Conservation (phyloP, 35 echinoderm and acorn worm species). For the Heliocidaris erythrogramma region DNA sequence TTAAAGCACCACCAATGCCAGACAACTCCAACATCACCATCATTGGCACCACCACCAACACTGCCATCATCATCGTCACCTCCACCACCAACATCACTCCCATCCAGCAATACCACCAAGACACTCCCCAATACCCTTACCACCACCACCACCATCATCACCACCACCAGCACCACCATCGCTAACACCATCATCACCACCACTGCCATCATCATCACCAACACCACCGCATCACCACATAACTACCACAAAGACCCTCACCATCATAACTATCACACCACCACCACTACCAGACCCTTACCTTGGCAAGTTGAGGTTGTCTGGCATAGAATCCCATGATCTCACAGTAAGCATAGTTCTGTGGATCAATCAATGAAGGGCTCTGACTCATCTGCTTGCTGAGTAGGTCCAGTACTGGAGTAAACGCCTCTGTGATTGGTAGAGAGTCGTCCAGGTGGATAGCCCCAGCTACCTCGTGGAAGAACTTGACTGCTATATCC, state of each 20-base stretch:
- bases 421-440: conserved; percentile 59
- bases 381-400: conserved; percentile 55
- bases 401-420: conserved; percentile 69
- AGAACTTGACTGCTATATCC: conserved; percentile 54
- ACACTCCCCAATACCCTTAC: no score
- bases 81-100: neutral
- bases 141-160: no score
- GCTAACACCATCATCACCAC: no score
- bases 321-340: conserved; percentile 65
- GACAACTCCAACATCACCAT: no score
- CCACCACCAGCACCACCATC: no score
- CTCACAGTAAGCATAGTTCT: conserved; percentile 78
- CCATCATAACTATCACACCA: no score
- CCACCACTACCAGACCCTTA: neutral
- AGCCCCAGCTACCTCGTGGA: conserved; percentile 62
- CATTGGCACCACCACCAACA: no score
- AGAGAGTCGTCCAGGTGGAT: conserved; percentile 67
- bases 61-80: no score
- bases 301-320: conserved; percentile 66
- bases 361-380: conserved; percentile 57
- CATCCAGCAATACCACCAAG: neutral
- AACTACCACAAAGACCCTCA: neutral
- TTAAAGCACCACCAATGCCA: no score
- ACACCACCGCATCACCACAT: no score
- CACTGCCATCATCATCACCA: no score